A percentile compares a stretch with the other conserved stretches of the same genome.
These are phyloP conservation scores for Asteroscopus sphinx DNA, from an alignment of 2,888 invertebrate species.

Conservation along the genomic window DNA sequence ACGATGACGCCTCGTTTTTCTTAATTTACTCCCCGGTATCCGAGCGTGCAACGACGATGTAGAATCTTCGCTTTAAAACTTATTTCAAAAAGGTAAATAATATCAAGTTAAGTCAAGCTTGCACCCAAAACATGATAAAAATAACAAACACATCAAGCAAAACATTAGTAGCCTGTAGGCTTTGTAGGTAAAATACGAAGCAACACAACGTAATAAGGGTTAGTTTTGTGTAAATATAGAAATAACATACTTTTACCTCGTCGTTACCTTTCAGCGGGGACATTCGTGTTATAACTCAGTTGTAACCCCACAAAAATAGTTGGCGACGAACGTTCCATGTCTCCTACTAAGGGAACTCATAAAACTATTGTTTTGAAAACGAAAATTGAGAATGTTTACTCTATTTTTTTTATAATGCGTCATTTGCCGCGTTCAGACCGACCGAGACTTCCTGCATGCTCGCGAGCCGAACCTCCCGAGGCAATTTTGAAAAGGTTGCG, in stretches of 20 bases:
- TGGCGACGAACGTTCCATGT: constrained; percentile 65
- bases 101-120: neutral
- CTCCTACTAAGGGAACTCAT: constrained; percentile 63
- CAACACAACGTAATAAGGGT: constrained; percentile 35
- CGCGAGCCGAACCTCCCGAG: no score
- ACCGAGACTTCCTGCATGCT: no score
- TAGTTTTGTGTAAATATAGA: constrained; percentile 54
- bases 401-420: no score
- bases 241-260: constrained; percentile 64
- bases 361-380: constrained; percentile 10
- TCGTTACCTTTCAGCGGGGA: constrained; percentile 69
- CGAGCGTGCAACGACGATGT: no score
- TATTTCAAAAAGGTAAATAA: neutral
- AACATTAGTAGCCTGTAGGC: neutral
- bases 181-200: constrained; percentile 23
- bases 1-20: no score
- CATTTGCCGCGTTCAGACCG: no score
- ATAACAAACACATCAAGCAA: neutral
- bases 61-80: no score
- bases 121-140: neutral
- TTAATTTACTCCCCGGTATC: no score
- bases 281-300: constrained; percentile 69
- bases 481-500: no score
- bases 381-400: no score
- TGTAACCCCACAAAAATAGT: constrained; percentile 73